Conservation (phyloP, 1,140 invertebrate species). For the Limonius californicus region DNA sequence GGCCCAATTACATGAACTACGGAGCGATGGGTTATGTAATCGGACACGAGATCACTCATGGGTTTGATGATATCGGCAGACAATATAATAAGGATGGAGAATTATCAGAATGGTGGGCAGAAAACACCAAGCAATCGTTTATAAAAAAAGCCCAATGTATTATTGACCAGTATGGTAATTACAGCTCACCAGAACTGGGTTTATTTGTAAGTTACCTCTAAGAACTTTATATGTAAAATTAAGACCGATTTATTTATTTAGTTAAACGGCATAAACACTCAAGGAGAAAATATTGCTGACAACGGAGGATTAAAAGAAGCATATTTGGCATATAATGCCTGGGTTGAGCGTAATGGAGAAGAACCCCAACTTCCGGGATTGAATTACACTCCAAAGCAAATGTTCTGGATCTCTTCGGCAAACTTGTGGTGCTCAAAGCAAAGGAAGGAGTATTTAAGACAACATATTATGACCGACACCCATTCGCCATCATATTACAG, state of each 20-base stretch:
- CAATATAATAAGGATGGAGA: not conserved
- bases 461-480: slow-evolving; percentile 47
- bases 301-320: slow-evolving; percentile 73
- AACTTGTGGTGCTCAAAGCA: slow-evolving; percentile 50
- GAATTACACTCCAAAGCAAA: slow-evolving; percentile 59
- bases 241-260: too few relatives aligned
- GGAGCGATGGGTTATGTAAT: slow-evolving; percentile 66
- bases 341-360: slow-evolving; percentile 45
- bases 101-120: not conserved
- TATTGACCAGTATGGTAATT: too few relatives aligned
- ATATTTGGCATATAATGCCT: slow-evolving; percentile 53
- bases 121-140: too few relatives aligned
- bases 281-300: too few relatives aligned
- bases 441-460: slow-evolving; percentile 45
- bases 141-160: too few relatives aligned
- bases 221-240: too few relatives aligned
- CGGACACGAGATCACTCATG: slow-evolving; percentile 67
- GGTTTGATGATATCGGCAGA: slow-evolving; percentile 54
- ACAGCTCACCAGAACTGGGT: too few relatives aligned
- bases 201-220: too few relatives aligned
- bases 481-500: slow-evolving; percentile 49
- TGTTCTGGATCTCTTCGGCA: slow-evolving; percentile 54
- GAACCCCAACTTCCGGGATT: slow-evolving; percentile 53
- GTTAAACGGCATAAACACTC: slow-evolving; percentile 82
- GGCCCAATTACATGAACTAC: slow-evolving; percentile 84